phyloP scores from a whole-genome alignment of 2,797 vertebrate species.

The Cottoperca gobio region DNA sequence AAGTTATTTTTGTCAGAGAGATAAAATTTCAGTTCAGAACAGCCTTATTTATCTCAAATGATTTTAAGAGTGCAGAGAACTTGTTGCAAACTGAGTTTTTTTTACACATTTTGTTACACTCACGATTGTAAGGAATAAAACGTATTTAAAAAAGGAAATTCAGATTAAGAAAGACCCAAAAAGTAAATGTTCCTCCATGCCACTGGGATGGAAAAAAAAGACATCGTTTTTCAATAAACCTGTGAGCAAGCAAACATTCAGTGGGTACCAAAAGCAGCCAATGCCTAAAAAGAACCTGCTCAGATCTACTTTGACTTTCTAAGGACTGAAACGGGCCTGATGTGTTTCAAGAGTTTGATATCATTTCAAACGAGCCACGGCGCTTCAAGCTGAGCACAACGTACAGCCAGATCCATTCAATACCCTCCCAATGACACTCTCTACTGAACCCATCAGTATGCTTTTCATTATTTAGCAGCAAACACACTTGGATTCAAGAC shows the following conservation, averaged over 20 bases:
- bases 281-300: conserved; percentile 8
- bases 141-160: neutral
- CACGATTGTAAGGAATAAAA: no score
- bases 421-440: conserved; percentile 45
- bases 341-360: conserved; percentile 43
- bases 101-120: no score
- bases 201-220: conserved; percentile 34
- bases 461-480: conserved; percentile 69
- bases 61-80: neutral
- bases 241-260: conserved; percentile 20
- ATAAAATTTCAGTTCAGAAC: neutral
- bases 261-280: neutral
- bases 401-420: conserved; percentile 55
- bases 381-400: conserved; percentile 62
- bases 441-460: conserved; percentile 55
- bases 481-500: conserved; percentile 61
- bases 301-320: conserved; percentile 31
- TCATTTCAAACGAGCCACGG: conserved; percentile 39
- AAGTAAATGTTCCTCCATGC: conserved; percentile 3
- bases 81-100: neutral
- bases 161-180: neutral
- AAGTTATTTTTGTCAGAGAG: neutral
- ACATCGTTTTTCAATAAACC: conserved; percentile 17
- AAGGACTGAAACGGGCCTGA: conserved; percentile 19
- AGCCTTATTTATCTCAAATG: neutral